Evolutionary conservation across 37 sponge, comb jelly and placozoan genomes (phyloP).

Genomic region (Amphimedon queenslandica): DNA sequence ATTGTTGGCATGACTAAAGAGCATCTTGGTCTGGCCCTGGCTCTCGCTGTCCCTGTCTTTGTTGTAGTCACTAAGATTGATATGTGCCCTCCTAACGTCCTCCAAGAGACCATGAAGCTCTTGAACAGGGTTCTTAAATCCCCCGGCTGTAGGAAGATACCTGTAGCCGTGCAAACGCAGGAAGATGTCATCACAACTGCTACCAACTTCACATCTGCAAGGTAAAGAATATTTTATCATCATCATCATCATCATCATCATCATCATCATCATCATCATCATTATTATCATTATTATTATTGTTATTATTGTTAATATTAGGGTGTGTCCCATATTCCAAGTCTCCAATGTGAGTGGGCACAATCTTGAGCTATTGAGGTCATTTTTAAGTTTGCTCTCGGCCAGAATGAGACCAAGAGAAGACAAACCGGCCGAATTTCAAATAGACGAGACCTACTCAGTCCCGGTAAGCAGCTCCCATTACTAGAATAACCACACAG

Average conservation of each 20-base stretch:
- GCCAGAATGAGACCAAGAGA: constrained; percentile 69
- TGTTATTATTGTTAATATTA: constrained; percentile 5
- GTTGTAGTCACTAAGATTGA: constrained; percentile 99
- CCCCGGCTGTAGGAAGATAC: constrained; percentile 98
- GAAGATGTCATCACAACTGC: constrained; percentile 97
- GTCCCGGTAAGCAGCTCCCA: constrained; percentile 75
- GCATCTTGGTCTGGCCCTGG: constrained; percentile 95
- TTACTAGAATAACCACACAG: too few species aligned
- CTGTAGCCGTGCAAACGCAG: constrained; percentile 78
- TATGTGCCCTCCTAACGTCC: constrained; percentile 98
- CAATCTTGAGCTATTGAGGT: constrained; percentile 91
- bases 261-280: neutral
- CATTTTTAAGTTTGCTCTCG: constrained; percentile 89
- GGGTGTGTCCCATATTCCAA: constrained; percentile 99
- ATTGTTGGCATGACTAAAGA: constrained; percentile 96
- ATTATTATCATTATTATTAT: neutral
- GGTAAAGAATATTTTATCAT: too few species aligned
- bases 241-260: neutral
- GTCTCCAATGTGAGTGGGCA: constrained; percentile 97
- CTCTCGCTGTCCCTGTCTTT: constrained; percentile 97
- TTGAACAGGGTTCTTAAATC: constrained; percentile 90
- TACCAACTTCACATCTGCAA: constrained; percentile 94
- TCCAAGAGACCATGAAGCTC: constrained; percentile 92
- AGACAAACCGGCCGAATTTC: constrained; percentile 91
- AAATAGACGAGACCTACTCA: constrained; percentile 94